Evolutionary conservation across 92 coral and sea anemone species (phyloP).

Genomic region (Parazoanthus atlanticus): DNA sequence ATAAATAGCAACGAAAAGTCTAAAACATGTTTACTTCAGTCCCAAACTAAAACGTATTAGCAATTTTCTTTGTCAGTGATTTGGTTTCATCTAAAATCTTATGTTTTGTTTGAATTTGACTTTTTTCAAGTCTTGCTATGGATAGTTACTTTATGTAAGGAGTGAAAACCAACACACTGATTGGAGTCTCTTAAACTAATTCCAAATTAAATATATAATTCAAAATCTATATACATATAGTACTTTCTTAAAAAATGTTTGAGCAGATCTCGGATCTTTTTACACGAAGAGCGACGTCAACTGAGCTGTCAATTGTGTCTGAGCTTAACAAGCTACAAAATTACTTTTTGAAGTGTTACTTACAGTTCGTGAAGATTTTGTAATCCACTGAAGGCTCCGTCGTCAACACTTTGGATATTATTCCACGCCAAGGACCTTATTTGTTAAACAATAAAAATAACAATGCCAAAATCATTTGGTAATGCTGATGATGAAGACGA

Average conservation of each 20-base stretch:
- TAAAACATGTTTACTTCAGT: background rate
- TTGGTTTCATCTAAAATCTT: too few relatives aligned
- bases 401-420: background rate
- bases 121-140: too few relatives aligned
- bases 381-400: slow-evolving; percentile 7
- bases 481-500: background rate
- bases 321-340: background rate
- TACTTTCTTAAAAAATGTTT: too few relatives aligned
- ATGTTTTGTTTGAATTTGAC: too few relatives aligned
- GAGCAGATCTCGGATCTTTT: background rate
- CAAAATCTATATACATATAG: too few relatives aligned
- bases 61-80: too few relatives aligned
- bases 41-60: too few relatives aligned
- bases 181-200: background rate
- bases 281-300: background rate
- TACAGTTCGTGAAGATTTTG: slow-evolving; percentile 21
- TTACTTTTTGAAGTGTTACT: background rate
- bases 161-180: too few relatives aligned
- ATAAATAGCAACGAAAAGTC: background rate
- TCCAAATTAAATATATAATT: background rate
- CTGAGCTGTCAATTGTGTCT: background rate
- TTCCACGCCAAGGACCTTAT: slow-evolving; percentile 32
- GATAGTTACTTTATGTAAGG: too few relatives aligned
- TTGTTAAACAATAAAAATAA: background rate
- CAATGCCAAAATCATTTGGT: too few relatives aligned